Conservation (phyloP, 2,113 vertebrate species). For the Trochalopteron elliotii region DNA sequence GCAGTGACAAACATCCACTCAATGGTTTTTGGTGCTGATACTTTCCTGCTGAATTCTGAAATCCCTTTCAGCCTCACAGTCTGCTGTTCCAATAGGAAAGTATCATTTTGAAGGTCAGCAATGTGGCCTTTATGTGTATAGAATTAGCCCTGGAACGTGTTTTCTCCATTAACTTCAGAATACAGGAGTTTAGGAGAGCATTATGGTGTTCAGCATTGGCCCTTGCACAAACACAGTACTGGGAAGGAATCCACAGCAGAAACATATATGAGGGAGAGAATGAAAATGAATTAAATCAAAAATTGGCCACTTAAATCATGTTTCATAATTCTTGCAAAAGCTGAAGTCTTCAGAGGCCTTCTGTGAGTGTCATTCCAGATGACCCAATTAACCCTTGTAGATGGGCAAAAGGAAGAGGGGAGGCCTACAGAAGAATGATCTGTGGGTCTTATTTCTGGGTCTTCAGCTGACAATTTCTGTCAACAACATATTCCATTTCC, state of each 20-base stretch:
- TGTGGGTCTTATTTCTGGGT: background rate
- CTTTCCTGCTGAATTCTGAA: background rate
- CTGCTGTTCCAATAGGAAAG: background rate
- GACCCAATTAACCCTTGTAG: background rate
- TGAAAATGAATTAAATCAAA: background rate
- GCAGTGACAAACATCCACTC: background rate
- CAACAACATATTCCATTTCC: background rate
- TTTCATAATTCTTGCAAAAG: background rate
- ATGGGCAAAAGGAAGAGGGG: background rate
- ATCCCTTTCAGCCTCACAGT: background rate
- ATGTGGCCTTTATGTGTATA: background rate
- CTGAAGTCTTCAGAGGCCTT: background rate
- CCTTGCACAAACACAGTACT: background rate
- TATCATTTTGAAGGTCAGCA: background rate
- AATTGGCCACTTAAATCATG: accelerated
- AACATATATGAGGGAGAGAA: background rate
- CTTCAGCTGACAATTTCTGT: background rate
- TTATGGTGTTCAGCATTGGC: background rate
- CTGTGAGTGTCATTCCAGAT: background rate
- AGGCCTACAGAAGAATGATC: background rate
- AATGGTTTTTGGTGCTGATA: background rate
- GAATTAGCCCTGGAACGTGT: background rate
- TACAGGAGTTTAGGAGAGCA: background rate
- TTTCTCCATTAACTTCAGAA: background rate
- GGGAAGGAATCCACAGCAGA: background rate